Evolutionary conservation across 2,888 invertebrate species (phyloP), one percentile per base, ranked within the genome.

Genomic region (Graphium colonna): DNA sequence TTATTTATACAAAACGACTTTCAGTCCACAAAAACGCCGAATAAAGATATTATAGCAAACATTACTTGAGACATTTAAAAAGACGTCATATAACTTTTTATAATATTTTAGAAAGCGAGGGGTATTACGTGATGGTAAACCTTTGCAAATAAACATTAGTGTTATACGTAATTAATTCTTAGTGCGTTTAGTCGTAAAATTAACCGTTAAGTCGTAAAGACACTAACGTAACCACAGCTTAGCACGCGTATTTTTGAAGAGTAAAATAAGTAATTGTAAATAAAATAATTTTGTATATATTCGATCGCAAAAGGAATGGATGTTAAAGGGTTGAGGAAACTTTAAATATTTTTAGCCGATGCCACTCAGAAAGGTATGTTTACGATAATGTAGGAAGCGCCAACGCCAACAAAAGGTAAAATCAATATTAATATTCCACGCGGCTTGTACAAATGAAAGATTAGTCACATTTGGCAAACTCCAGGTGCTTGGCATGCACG

Each of bases 381-480:
- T 38, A 15, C 38, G 18, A 10, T 38, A 15, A 13, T 28, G 15
- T 42, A 42, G 52, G 52, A 52, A 52, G 42, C 33, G 46, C 26
- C 26, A 44, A 31, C 42, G 38, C 18, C 31, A 49, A 49, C 39
- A 44, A 43, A 46, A 36, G 44, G 56, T 36, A 52, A 58, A 56
- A 45, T 50, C 45, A 50, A 45, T 54, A 54, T 54, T 45, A 50
- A 54, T 41, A 50, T 54, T 50, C 54, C 26, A 39, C 33, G 33
- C 49, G 56, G 57, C 56, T 63, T 68, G 67, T 68, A 67, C 62
- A 71, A 68, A 71, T 63, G 54, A 58, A 58, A 59, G 70, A 72
- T 77, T 75, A 76, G 67, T 74, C 77, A 76, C 68, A 67, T 69
- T 65, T 60, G 59, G 64, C 62, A 53, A 64, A 64, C 57, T 60